phyloP scores from a whole-genome alignment of 2,113 vertebrate genomes.

The Cettia cetti region DNA sequence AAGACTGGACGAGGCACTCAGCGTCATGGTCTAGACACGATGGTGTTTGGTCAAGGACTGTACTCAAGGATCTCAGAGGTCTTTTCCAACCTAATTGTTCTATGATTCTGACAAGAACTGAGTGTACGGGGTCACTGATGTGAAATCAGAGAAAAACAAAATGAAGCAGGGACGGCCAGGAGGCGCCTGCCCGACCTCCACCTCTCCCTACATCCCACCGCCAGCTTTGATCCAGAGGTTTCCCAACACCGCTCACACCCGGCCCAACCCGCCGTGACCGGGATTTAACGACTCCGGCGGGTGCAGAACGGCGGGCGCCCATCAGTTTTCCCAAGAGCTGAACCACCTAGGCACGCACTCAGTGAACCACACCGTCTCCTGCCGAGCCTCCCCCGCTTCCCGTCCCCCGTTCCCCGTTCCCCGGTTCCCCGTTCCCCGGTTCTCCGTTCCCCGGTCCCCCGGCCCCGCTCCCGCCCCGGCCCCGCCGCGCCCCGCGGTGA shows the following conservation, averaged over 20 bases:
- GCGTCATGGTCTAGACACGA: too few relatives aligned
- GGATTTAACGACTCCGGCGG: neutral
- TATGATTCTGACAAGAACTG: neutral
- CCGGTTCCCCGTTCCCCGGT: too few relatives aligned
- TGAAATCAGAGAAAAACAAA: neutral
- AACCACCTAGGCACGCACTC: neutral
- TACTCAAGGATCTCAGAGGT: neutral
- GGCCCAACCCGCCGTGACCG: neutral
- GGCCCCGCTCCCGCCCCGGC: neutral
- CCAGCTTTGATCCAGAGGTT: neutral
- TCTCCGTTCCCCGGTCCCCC: neutral
- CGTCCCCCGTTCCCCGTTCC: neutral
- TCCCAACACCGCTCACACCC: neutral
- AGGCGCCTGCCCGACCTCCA: neutral
- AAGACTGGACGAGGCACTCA: too few relatives aligned
- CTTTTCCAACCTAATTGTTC: neutral
- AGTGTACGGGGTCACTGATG: neutral
- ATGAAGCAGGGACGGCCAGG: too few relatives aligned
- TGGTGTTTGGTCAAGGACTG: neutral
- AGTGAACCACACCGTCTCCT: accelerated
- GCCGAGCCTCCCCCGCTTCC: neutral
- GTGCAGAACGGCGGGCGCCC: neutral
- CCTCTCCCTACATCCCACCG: neutral
- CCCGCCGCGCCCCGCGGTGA: neutral
- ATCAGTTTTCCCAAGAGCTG: neutral